Base-by-base conservation (phyloP, 2,888 invertebrate genomes). In the Uropetala carovei region DNA sequence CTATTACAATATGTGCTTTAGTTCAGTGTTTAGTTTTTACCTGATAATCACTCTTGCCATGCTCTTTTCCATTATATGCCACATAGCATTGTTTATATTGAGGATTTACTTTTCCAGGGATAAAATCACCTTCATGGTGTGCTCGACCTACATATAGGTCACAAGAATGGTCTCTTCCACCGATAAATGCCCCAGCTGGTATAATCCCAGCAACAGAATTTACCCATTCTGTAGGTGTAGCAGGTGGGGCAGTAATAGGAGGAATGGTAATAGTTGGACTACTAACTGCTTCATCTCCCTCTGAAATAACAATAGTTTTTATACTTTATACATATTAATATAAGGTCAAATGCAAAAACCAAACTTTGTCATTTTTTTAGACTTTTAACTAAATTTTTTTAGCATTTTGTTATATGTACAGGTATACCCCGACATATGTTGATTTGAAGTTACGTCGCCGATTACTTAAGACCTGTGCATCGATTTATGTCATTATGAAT, bases 201-300 rank as follows among this genome's bases (percentile, higher is more conserved):
- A 89, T 18, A 11, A 58, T 43, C 30, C 92, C 92, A 57, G 30
- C 81, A 1, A 58, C 30, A 56, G 81, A 59, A 59, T 27, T 18
- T 27, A 91, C 57, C 92, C 92, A 92, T 81, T 91, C 82, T 59
- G 58, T 22, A 4, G 92, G 22, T 27, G 13, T 75, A 9, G 27
- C 75, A 22, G 22, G 43, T 43, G 43, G 95, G 0, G 96, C 96
- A 75, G 94, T 94, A 84, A 94, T 93, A 57, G 95, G 93, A 14
- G 94, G 93, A 93, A 92, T 93, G 84, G 89, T 27, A 93, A 92
- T 93, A 85, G 89, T 27, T 27, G 75, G 75, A 10, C 75, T 27
- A 75, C 1, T 13, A 1, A 22, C 75, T 75, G 75, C 22, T 10
- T 75, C 75, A 27, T 75, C 75, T 27, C 75, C 75, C 27, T 27